A percentile compares a stretch with the other conserved stretches of the same genome.
phyloP scores from a whole-genome alignment of 2,797 vertebrate genomes.

The Sebastes goodei region DNA sequence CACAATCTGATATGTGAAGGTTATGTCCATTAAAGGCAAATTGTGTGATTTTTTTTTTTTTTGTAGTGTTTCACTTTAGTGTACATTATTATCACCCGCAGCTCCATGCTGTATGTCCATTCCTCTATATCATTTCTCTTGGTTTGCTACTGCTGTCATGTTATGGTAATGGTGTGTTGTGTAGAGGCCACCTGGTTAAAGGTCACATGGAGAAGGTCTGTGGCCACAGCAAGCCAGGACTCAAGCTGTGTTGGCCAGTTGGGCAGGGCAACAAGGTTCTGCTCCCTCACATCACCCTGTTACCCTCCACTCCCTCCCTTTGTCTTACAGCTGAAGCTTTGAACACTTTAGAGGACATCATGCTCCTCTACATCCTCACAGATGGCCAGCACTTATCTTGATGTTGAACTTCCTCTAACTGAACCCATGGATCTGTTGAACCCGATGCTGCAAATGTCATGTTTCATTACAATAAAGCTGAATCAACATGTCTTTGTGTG shows the following conservation, averaged over 20 bases:
- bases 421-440: conserved; percentile 20
- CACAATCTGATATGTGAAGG: conserved; percentile 29
- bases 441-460: conserved; percentile 2
- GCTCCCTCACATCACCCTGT: conserved; percentile 55
- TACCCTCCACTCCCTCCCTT: conserved; percentile 14
- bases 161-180: not conserved
- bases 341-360: conserved; percentile 69
- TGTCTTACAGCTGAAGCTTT: conserved; percentile 45
- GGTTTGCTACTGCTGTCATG: not conserved
- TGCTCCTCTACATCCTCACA: conserved; percentile 49
- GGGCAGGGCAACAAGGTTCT: conserved; percentile 66
- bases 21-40: conserved; percentile 20
- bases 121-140: not conserved
- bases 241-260: conserved; percentile 74
- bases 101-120: not conserved
- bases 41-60: not conserved
- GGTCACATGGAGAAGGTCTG: conserved; percentile 35
- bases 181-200: conserved; percentile 48
- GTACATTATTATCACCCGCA: not conserved
- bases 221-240: conserved; percentile 45
- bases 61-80: not conserved
- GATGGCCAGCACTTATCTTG: conserved; percentile 62
- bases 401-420: conserved; percentile 39
- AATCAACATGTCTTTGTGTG: conserved; percentile 19
- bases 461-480: conserved; percentile 14